Percentiles rank a stretch among this genome's conserved stretches.
Evolutionary conservation across 1,140 invertebrate genomes (phyloP).

Genomic region (Triops longicaudatus): DNA sequence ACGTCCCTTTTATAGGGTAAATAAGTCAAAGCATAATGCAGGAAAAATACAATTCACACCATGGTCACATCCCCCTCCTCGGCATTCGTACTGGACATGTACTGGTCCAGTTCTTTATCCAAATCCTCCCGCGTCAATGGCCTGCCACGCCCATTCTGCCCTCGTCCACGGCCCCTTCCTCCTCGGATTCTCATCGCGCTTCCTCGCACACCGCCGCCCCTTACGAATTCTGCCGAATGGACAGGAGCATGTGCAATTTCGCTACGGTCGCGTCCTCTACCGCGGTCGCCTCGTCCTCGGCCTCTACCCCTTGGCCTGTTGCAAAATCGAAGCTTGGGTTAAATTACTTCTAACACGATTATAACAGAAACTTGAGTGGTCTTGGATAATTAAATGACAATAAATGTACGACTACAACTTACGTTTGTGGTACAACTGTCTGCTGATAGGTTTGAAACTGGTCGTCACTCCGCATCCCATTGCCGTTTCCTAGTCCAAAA

Average conservation of each 20-base stretch:
- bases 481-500: not conserved
- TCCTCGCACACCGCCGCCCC: slow-evolving; percentile 25
- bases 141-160: slow-evolving; percentile 22
- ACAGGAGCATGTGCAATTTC: slow-evolving; percentile 23
- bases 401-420: not conserved
- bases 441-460: not conserved
- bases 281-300: slow-evolving; percentile 32
- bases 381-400: no score
- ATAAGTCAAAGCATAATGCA: not conserved
- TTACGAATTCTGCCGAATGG: slow-evolving; percentile 32
- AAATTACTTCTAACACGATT: not conserved
- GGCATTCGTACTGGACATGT: slow-evolving; percentile 50
- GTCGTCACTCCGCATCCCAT: not conserved
- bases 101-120: slow-evolving; percentile 50
- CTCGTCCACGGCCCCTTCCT: slow-evolving; percentile 31
- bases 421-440: not conserved
- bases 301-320: slow-evolving; percentile 31
- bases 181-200: slow-evolving; percentile 29
- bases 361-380: not conserved
- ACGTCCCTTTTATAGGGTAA: not conserved
- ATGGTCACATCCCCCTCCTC: slow-evolving; percentile 41
- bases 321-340: slow-evolving; percentile 18
- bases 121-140: slow-evolving; percentile 45
- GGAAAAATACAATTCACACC: not conserved
- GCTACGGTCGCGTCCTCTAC: slow-evolving; percentile 30